Evolutionary conservation across 2,797 vertebrate species (phyloP), one percentile per base, ranked within the genome.

Genomic region (Telmatherina bonti): DNA sequence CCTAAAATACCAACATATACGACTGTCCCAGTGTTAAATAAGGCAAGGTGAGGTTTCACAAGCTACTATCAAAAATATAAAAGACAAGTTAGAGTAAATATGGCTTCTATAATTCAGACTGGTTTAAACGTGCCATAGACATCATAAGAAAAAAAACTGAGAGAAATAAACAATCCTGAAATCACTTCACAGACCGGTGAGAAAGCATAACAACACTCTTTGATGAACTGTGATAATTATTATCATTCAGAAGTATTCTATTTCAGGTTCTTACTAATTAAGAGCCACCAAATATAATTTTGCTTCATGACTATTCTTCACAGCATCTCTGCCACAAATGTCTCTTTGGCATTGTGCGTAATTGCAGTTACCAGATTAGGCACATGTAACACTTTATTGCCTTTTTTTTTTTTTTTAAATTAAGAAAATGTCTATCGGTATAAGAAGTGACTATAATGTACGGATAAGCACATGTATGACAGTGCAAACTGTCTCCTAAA

Each of bases 151-250:
- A 65, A 49, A 49, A 56, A 41, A 5, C 12, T 4, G 57, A 35
- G 61, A 53, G 24, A 51, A 70, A 51, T 35, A 68, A 68, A 68
- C 22, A 58, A 1, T 20, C 26, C 41, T 24, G n/a, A 26, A 54
- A 62, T 73, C 20, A n/a, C 6, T 58, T 79, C 54, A 72, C n/a
- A 62, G 56, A 62, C 45, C 41, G 33, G 30, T 67, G 73, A 13
- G 47, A 20, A 74, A 7, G n/a, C 55, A 72, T 26, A 68, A 59
- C 53, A 65, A 65, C 41, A 54, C 36, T 54, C 49, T 54, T 53
- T 69, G 73, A 83, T 83, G 33, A 60, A 81, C 77, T 43, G 38
- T 47, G 43, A 52, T 81, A 74, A 88, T 85, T 79, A 82, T 70
- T 65, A 59, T 64, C 18, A 81, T 76, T 78, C 20, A 70, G 24